These are phyloP conservation scores for Patiria miniata DNA, from an alignment of 35 echinoderm and acorn worm species.

Conservation along the genomic window DNA sequence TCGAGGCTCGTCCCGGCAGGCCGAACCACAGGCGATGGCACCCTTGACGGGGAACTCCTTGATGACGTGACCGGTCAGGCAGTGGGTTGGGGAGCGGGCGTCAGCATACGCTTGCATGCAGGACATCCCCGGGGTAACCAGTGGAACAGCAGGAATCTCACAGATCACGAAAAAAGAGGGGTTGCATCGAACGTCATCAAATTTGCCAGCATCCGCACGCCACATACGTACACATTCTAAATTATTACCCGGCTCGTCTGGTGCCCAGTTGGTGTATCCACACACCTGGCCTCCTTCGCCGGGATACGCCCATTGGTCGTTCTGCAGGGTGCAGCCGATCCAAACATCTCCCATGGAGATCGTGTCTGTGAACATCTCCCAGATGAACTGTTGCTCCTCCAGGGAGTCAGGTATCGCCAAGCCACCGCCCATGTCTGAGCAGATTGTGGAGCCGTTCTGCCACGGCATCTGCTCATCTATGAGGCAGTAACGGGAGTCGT, in stretches of 20 bases:
- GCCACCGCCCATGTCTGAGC: background rate
- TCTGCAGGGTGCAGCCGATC: background rate
- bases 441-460: background rate
- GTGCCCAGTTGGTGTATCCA: background rate
- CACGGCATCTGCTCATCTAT: background rate
- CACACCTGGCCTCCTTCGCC: background rate
- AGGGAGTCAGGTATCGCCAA: background rate
- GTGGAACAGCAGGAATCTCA: background rate
- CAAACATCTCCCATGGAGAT: background rate
- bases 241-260: background rate
- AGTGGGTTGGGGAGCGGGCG: slow-evolving; percentile 1
- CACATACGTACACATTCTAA: background rate
- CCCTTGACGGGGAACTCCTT: slow-evolving; percentile 2
- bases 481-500: background rate
- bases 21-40: background rate
- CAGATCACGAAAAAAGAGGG: background rate
- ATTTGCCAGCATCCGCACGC: background rate
- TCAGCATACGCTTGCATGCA: background rate
- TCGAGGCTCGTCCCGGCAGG: background rate
- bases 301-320: background rate
- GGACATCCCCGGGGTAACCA: no score
- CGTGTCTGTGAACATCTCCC: background rate
- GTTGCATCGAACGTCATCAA: background rate
- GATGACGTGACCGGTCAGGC: slow-evolving; percentile 24
- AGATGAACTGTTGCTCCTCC: background rate